Evolutionary conservation across 2,797 vertebrate species (phyloP), one percentile per base, ranked within the genome.

Genomic region (Lycodopsis pacificus): DNA sequence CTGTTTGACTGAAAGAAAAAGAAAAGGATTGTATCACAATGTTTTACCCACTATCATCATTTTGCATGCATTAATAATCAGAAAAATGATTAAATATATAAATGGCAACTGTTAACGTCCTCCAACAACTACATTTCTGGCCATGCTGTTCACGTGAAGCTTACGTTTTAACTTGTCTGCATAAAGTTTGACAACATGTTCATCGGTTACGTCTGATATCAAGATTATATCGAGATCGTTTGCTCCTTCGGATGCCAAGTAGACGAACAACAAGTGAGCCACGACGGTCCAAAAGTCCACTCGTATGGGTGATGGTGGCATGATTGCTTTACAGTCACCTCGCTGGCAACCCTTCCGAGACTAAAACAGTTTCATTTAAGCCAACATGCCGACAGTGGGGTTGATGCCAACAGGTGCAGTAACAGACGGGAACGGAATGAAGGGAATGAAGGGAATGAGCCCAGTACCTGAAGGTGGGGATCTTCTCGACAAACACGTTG

Each of bases 391-490:
- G 62, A 74, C 13, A 12, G 17, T 3, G 7, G 19, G 25, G 4
- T 67, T 71, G 22, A 32, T 32, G n/a, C 67, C 54, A 69, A 32
- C 9, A 34, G 9, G 14, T 40, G 44, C 20, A 56, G 20, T 27
- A 27, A 54, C 14, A n/a, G 34, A 49, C 5, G 11, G 25, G 71
- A 25, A 25, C 2, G 25, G 25, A 25, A 25, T 57, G 25, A 46
- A 25, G 25, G 25, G 25, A 25, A 25, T 57, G 25, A 46, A 30
- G 8, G 19, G 12, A 53, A 44, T 44, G 8, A 57, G 25, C 14
- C 1, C 83, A 94, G 96, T 94, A 99, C 98, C 93, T 88, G 93
- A 98, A 99, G 5, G 38, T 83, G 12, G 92, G 79, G 12, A 97
- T 65, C 79, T 96, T 94, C 86, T 94, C 91, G 2, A 99, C 68